Evolutionary conservation across 1,140 invertebrate species (phyloP).

Genomic region (Rhyzopertha dominica): DNA sequence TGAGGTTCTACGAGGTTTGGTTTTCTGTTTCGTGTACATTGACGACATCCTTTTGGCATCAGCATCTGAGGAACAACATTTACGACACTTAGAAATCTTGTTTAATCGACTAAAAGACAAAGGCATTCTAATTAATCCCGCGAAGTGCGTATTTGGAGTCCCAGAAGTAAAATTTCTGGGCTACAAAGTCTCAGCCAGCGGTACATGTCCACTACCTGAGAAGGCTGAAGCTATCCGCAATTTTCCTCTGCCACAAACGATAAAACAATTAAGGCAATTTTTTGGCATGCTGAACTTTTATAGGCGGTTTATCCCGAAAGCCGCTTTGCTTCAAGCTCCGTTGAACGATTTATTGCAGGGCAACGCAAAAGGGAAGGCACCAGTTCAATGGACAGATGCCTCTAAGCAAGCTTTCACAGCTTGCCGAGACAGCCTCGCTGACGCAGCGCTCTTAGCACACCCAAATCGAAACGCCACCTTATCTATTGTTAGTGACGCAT

Average conservation of each 20-base stretch:
- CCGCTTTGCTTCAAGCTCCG: slow-evolving; percentile 27
- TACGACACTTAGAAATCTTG: slow-evolving; percentile 24
- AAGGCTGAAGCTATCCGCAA: slow-evolving; percentile 31
- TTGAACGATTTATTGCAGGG: slow-evolving; percentile 21
- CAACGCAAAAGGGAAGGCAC: not conserved
- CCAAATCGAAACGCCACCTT: slow-evolving; percentile 17
- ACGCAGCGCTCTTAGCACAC: slow-evolving; percentile 35
- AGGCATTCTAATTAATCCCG: slow-evolving; percentile 32
- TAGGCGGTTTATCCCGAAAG: slow-evolving; percentile 27
- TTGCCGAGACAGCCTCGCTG: slow-evolving; percentile 26
- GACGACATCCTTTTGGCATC: slow-evolving; percentile 33
- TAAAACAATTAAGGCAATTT: slow-evolving; percentile 33
- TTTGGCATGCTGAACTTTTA: slow-evolving; percentile 42
- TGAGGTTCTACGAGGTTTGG: slow-evolving; percentile 6
- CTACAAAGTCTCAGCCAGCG: slow-evolving; percentile 26
- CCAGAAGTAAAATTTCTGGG: slow-evolving; percentile 36
- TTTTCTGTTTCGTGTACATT: slow-evolving; percentile 29
- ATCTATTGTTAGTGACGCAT: slow-evolving; percentile 31
- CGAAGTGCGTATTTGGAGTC: slow-evolving; percentile 33
- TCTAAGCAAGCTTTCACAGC: slow-evolving; percentile 19
- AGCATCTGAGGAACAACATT: slow-evolving; percentile 27
- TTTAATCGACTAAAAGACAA: slow-evolving; percentile 30
- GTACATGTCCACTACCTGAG: slow-evolving; percentile 31
- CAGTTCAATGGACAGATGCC: slow-evolving; percentile 4
- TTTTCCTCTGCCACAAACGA: slow-evolving; percentile 21